Evolutionary conservation across 1,140 invertebrate species (phyloP), one percentile per base, ranked within the genome.

Genomic region (Grapholita molesta): DNA sequence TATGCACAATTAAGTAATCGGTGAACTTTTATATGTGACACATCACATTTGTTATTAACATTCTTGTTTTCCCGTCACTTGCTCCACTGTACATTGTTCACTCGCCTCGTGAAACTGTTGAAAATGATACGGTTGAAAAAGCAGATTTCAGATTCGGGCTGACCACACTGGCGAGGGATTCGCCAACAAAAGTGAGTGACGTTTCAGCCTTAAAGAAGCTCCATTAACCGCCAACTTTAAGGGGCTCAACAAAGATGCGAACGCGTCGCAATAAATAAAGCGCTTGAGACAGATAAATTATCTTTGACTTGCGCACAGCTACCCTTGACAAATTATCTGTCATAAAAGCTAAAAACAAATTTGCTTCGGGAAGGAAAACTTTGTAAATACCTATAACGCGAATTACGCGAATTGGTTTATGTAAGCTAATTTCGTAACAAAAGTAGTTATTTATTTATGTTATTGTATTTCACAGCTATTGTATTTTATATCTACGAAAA

Each of bases 211-310:
- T 79, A 79, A 88, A 89, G 87, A 86, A 86, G 81, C 84, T 88
- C 85, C 85, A 89, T 89, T 88, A 89, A 86, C 89, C 84, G 84
- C 79, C 76, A 86, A 88, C 83, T 89, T 88, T 86, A 85, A 55
- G 85, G 85, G 86, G 88, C 88, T 91, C 86, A 83, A 79, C 76
- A 70, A 79, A 88, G 87, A 90, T 85, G 82, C 85, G 86, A 88
- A 89, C 86, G 82, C 85, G 84, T 83, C 77, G 79, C 87, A 91
- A 91, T 91, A 91, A 91, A 90, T 91, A 91, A 91, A 85, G 86
- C 80, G 87, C 78, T 82, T 84, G 85, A 91, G 89, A 89, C 88
- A 90, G 88, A 91, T 91, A 90, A 91, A 91, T 91, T 90, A 91
- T 90, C 88, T 91, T 91, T 89, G 89, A 91, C 87, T 91, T 77